Evolutionary conservation across 2,888 invertebrate genomes (phyloP), one percentile per base, ranked within the genome.

Genomic region (Lycophotia porphyrea): DNA sequence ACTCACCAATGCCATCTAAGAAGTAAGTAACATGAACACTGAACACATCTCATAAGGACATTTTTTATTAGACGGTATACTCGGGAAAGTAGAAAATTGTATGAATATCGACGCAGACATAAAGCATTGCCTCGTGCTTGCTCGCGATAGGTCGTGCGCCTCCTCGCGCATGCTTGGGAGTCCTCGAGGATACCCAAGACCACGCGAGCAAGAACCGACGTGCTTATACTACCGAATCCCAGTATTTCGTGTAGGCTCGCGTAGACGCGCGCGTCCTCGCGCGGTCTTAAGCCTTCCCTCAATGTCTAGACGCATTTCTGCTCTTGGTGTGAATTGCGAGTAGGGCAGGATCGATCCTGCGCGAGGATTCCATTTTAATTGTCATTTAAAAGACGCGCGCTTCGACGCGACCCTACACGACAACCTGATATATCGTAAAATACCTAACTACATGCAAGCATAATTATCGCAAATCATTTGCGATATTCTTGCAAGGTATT

Each of bases 1-100:
- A 8, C 0, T 81, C 91, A 27, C 70, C 87, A 52, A 93, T 93
- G 91, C 89, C 91, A 5, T 87, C 90, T 67, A 86, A 90, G 88
- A 89, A 90, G 94, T 93, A 89, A 88, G 91, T 90, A 75, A 18
- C 31, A 31, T 47, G n/a, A 69, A 60, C 24, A 42, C 7, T 42
- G 39, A 52, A n/a, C n/a, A 52, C n/a, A 13, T 24, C 49, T 49
- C 24, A 8, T 24, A 49, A 4, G 24, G 49, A 11, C 24, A 49
- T 49, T 49, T 49, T 47, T 24, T 9, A 42, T 24, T 49, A 49
- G 24, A 52, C n/a, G 52, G n/a, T 52, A n/a, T 13, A n/a, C 5
- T 52, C 21, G n/a, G n/a, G n/a, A 52, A n/a, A n/a, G 52, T 52
- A n/a, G 7, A n/a, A 52, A 52, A 11, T 52, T 52, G 11, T n/a